A percentile compares a stretch with the other conserved stretches of the same genome.
Conservation (phyloP, 2,113 vertebrate genomes). For the Ptilonorhynchus violaceus region DNA sequence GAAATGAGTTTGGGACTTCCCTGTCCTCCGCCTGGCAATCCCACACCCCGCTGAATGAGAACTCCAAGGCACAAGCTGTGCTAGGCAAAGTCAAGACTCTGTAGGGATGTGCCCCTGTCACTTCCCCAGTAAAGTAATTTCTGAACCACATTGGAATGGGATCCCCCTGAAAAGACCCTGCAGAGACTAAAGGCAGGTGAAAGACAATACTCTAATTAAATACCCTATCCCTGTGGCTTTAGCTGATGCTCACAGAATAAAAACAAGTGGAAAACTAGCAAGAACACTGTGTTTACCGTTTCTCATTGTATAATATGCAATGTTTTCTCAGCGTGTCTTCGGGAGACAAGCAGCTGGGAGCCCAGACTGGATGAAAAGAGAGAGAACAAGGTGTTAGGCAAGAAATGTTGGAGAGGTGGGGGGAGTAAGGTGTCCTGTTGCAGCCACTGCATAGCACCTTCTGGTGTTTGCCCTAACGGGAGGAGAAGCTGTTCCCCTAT, state of each 20-base stretch:
- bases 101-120: background rate
- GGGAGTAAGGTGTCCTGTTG: background rate
- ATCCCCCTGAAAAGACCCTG: background rate
- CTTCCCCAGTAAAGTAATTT: background rate
- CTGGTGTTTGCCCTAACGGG: background rate
- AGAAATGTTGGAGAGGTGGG: background rate
- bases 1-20: background rate
- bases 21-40: background rate
- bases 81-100: background rate
- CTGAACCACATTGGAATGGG: background rate
- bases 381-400: background rate
- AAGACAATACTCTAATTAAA: conserved; percentile 31
- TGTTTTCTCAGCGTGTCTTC: conserved; percentile 32
- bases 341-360: background rate
- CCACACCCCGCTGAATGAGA: background rate
- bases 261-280: conserved; percentile 25
- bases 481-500: background rate
- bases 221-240: background rate
- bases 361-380: background rate
- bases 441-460: background rate
- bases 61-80: background rate
- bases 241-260: conserved; percentile 19
- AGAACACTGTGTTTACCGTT: background rate
- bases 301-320: background rate
- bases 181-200: background rate